Percentiles rank a stretch among this genome's conserved stretches.
These are phyloP conservation scores for Diabrotica balteata DNA, from an alignment of 2,888 invertebrate genomes.

Conservation along the genomic window DNA sequence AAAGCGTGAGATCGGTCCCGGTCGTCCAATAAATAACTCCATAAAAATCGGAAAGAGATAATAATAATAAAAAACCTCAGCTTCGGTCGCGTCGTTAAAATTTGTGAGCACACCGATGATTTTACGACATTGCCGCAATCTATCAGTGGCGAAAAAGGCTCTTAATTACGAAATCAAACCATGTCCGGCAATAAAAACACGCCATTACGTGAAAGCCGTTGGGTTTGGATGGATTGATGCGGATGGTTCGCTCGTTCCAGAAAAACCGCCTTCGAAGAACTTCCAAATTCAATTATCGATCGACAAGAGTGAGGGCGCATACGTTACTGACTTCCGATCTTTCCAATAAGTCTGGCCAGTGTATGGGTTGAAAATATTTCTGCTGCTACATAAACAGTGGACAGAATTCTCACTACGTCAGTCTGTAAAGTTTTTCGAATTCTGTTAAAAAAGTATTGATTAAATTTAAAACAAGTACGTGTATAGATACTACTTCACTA, in stretches of 20 bases:
- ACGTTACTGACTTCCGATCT: no score
- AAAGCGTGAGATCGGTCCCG: no score
- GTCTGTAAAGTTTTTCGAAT: no score
- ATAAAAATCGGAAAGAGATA: slow-evolving; percentile 1
- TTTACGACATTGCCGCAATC: slow-evolving; percentile 4
- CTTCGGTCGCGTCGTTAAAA: neutral
- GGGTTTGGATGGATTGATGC: neutral
- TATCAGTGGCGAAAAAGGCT: slow-evolving; percentile 3
- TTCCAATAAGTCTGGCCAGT: no score
- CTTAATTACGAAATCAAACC: slow-evolving; percentile 25
- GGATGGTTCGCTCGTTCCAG: neutral
- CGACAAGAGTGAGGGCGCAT: neutral
- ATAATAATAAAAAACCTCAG: neutral
- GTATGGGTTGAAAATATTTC: no score
- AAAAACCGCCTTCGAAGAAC: neutral
- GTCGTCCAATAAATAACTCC: neutral
- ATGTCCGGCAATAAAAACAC: slow-evolving; percentile 22
- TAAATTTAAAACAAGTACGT: no score
- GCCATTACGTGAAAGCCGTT: slow-evolving; percentile 10
- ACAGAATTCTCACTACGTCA: no score
- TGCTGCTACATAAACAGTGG: no score
- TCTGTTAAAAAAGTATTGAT: no score
- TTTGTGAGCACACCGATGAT: neutral
- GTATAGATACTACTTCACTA: no score
- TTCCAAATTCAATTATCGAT: neutral